phyloP scores from a whole-genome alignment of 2,797 vertebrate genomes.

The Myotis findleyi region DNA sequence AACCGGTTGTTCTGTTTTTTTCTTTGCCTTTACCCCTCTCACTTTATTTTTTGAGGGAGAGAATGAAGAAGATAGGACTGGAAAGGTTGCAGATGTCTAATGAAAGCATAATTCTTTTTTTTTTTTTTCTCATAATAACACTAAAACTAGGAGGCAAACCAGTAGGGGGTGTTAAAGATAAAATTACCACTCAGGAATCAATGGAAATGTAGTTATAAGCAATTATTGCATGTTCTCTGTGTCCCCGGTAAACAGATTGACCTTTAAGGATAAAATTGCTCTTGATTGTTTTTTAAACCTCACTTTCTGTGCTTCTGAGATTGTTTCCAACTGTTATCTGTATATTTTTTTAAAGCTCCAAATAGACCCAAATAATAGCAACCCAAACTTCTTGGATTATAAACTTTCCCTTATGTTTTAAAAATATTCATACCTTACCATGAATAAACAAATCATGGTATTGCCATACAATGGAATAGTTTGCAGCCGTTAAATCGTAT shows the following conservation, averaged over 20 bases:
- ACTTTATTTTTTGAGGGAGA: not conserved
- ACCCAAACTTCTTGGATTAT: conserved; percentile 35
- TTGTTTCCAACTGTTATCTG: conserved; percentile 38
- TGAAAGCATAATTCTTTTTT: conserved; percentile 47
- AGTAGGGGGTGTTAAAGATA: conserved; percentile 75
- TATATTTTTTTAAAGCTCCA: conserved; percentile 32
- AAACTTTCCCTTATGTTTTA: not conserved
- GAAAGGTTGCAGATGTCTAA: conserved; percentile 63
- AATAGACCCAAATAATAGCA: conserved; percentile 11
- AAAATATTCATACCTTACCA: conserved; percentile 10
- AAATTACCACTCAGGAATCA: conserved; percentile 41
- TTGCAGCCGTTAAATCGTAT: not conserved
- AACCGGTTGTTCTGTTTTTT: not conserved
- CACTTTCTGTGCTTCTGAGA: conserved; percentile 48
- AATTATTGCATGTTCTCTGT: conserved; percentile 63
- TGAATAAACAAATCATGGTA: not conserved
- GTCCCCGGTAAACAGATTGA: conserved; percentile 53
- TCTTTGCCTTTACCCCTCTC: not conserved
- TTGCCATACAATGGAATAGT: not conserved
- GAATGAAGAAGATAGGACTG: not conserved
- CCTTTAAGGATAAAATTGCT: conserved; percentile 76
- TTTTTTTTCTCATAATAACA: conserved; percentile 64
- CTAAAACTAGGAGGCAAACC: conserved; percentile 75
- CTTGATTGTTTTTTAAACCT: conserved; percentile 63
- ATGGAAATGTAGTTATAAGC: conserved; percentile 65